Base-by-base conservation (phyloP, 2,113 vertebrate genomes). In the Dascyllus trimaculatus region DNA sequence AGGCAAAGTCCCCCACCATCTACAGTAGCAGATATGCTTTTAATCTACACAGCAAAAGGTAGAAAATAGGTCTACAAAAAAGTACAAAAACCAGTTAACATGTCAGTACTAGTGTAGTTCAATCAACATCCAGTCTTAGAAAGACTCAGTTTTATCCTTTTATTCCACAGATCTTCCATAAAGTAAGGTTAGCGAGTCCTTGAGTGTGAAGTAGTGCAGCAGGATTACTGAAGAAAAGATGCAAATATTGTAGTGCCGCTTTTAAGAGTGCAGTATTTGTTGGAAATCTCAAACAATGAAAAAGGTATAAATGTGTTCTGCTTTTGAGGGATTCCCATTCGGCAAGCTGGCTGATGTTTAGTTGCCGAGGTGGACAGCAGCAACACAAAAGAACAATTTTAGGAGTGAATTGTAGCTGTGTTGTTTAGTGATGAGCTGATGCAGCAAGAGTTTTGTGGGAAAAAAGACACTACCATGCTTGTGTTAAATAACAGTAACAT, bases 301-400 rank as follows among this genome's bases (percentile, higher is more conserved):
- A 49, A 24, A 17, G 29, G 40, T 60, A 9, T 24, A 26, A 29
- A 49, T 46, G 59, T 15, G 17, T 51, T 38, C 35, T 22, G 32
- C 18, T 49, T 70, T 32, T 49, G 54, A 61, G 0, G 48, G 26
- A 69, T 68, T 80, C 51, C 48, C 49, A 69, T 68, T 38, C 64
- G 35, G 56, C 19, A 43, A 7, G 32, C 21, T 17, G n/a, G 22
- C 21, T 11, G 14, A 29, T n/a, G 38, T 53, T 76, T 22, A 38
- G 9, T 21, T 35, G 60, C 59, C 52, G 45, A 60, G 66, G 45
- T 65, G 72, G 38, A 62, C 63, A 64, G 56, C 63, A 52, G 22
- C 52, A n/a, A 24, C 25, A 70, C 64, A 75, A 82, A 75, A 66
- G 68, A 69, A 62, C 76, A 35, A 65, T 76, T 70, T 71, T 52